Evolutionary conservation across 2,888 invertebrate species (phyloP).

Genomic region (Tuta absoluta): DNA sequence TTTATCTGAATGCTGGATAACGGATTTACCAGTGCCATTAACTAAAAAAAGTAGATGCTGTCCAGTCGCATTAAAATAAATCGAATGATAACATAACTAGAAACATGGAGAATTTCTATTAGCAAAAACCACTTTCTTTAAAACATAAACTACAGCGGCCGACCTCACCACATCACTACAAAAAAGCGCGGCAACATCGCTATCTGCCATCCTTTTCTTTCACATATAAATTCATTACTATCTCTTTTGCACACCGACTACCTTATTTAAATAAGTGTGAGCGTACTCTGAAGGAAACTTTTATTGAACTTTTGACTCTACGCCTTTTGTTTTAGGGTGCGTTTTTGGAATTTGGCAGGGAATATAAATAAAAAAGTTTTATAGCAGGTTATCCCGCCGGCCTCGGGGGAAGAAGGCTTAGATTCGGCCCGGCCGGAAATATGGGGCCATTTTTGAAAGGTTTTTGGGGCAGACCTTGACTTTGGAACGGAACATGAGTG

Average conservation of each 20-base stretch:
- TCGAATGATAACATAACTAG: not conserved
- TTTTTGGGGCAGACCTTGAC: conserved; percentile 46
- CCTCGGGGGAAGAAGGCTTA: conserved; percentile 63
- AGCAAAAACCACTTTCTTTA: conserved; percentile 3
- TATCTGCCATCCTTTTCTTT: conserved; percentile 56
- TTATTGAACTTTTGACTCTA: conserved; percentile 52
- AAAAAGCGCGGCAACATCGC: conserved; percentile 70
- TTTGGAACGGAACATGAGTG: conserved; percentile 24
- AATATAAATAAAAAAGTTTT: conserved; percentile 62
- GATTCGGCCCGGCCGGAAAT: conserved; percentile 69
- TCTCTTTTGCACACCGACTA: conserved; percentile 70
- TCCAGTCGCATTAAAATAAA: not conserved
- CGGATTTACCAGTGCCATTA: no score
- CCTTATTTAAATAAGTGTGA: conserved; percentile 80
- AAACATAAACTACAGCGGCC: conserved; percentile 34
- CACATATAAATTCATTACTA: conserved; percentile 51
- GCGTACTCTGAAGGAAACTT: conserved; percentile 47
- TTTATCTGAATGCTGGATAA: no score
- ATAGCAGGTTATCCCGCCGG: conserved; percentile 63
- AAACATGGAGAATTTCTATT: not conserved
- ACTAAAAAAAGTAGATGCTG: not conserved
- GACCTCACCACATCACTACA: conserved; percentile 55
- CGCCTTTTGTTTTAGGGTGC: conserved; percentile 43
- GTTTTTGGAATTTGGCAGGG: conserved; percentile 37
- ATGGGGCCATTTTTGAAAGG: conserved; percentile 56